Evolutionary conservation across 2,797 vertebrate species (phyloP).

Genomic region (Presbytis comata): DNA sequence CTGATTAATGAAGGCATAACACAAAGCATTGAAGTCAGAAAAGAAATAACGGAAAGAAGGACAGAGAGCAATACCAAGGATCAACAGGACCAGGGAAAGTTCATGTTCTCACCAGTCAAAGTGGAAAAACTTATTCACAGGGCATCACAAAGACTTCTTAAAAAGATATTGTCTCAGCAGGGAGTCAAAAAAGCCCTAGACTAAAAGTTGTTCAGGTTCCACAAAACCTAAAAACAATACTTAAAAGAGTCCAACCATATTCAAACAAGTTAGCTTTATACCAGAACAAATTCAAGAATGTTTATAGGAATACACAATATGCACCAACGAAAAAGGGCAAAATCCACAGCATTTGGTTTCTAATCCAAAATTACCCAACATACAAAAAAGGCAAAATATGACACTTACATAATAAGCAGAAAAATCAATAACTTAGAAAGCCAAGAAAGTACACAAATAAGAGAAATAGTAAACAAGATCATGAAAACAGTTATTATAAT

Average conservation of each 20-base stretch:
- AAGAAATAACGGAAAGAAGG: not conserved
- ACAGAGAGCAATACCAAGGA: not conserved
- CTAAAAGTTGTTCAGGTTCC: not conserved
- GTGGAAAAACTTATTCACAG: not conserved
- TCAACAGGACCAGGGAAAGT: not conserved
- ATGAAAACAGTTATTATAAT: not conserved
- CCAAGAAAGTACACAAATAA: not conserved
- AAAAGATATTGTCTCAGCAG: not conserved
- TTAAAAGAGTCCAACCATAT: not conserved
- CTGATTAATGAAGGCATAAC: not conserved
- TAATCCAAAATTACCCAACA: not conserved
- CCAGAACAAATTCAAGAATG: not conserved
- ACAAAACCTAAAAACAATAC: not conserved
- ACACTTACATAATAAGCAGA: not conserved
- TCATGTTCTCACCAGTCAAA: not conserved
- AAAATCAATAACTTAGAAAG: not conserved
- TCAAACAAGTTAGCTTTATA: not conserved
- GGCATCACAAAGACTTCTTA: not conserved
- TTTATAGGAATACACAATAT: not conserved
- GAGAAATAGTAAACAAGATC: not conserved
- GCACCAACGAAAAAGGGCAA: not conserved
- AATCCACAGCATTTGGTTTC: not conserved
- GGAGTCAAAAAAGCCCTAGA: not conserved
- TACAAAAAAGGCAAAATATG: not conserved
- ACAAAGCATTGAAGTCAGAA: not conserved